These are phyloP conservation scores for Smittia aterrima DNA, from an alignment of 2,888 invertebrate genomes.

Conservation along the genomic window DNA sequence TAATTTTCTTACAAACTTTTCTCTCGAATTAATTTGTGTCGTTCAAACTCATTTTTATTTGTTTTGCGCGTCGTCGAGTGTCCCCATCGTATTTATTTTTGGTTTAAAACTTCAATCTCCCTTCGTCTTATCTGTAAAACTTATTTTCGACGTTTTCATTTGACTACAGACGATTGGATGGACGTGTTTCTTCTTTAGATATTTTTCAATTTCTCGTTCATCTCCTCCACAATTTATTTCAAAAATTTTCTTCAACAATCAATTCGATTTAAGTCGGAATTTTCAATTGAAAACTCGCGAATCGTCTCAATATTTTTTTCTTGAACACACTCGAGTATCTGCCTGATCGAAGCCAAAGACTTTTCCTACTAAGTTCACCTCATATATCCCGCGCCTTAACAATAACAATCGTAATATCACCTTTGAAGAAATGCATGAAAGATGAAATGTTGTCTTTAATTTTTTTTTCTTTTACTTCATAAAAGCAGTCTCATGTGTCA, in stretches of 20 bases:
- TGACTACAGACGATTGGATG: neutral
- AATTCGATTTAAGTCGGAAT: no score
- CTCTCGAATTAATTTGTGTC: neutral
- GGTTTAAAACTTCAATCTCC: neutral
- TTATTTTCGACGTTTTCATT: neutral
- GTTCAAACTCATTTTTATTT: neutral
- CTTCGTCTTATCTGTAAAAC: neutral
- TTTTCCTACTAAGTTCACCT: neutral
- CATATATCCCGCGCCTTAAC: neutral
- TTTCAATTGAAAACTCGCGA: no score
- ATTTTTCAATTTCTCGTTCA: no score
- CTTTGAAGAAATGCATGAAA: neutral
- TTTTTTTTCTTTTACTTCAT: slow-evolving; percentile 10
- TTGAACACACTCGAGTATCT: slow-evolving; percentile 11
- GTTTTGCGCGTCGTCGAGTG: neutral
- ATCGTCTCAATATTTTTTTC: neutral
- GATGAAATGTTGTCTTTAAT: slow-evolving; percentile 1
- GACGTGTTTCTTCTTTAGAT: neutral
- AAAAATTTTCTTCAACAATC: no score
- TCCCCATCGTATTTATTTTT: neutral
- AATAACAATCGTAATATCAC: neutral
- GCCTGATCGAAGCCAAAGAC: neutral
- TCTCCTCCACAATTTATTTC: no score
- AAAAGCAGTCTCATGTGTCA: slow-evolving; percentile 38
- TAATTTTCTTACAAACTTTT: slow-evolving; percentile 25